Percentiles rank a stretch among this genome's conserved stretches.
These are phyloP conservation scores for Drosophila bunnanda DNA, from an alignment of 2,888 invertebrate genomes.

Conservation along the genomic window DNA sequence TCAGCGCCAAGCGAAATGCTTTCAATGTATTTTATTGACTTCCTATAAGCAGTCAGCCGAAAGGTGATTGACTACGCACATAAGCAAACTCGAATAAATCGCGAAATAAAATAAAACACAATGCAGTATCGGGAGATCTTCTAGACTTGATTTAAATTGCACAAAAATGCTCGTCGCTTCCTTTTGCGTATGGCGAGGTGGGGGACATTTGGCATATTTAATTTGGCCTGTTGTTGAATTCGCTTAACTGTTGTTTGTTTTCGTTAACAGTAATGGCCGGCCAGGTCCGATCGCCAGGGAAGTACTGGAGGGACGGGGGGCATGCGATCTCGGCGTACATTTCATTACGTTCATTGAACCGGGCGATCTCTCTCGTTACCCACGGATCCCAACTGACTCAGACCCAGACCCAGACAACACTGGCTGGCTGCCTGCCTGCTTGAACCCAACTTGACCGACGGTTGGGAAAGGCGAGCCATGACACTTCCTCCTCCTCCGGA, in stretches of 20 bases:
- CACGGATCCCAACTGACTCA: conserved; percentile 35
- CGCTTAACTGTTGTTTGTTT: conserved; percentile 71
- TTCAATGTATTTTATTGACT: conserved; percentile 70
- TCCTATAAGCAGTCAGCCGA: conserved; percentile 68
- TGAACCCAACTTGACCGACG: conserved; percentile 49
- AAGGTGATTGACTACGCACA: conserved; percentile 74
- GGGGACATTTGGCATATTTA: conserved; percentile 51
- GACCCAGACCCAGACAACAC: conserved; percentile 49
- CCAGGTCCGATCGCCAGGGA: conserved; percentile 14
- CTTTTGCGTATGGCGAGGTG: conserved; percentile 53
- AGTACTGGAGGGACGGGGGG: background rate
- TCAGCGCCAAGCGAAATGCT: conserved; percentile 47
- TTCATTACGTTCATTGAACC: conserved; percentile 75
- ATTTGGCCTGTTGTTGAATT: conserved; percentile 56
- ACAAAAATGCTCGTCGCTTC: conserved; percentile 55
- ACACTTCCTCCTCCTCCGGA: conserved; percentile 40
- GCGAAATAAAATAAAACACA: conserved; percentile 29
- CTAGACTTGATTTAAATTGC: conserved; percentile 54
- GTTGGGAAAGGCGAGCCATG: conserved; percentile 30
- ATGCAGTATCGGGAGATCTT: conserved; percentile 55
- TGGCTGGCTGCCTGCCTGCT: conserved; percentile 21
- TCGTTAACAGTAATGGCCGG: conserved; percentile 73
- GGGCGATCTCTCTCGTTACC: conserved; percentile 46
- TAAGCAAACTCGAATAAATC: conserved; percentile 27
- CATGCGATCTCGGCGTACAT: conserved; percentile 39